Conservation (phyloP, 37 sponge, comb jelly and placozoan genomes). For the Chondrilla cf. caribensis region DNA sequence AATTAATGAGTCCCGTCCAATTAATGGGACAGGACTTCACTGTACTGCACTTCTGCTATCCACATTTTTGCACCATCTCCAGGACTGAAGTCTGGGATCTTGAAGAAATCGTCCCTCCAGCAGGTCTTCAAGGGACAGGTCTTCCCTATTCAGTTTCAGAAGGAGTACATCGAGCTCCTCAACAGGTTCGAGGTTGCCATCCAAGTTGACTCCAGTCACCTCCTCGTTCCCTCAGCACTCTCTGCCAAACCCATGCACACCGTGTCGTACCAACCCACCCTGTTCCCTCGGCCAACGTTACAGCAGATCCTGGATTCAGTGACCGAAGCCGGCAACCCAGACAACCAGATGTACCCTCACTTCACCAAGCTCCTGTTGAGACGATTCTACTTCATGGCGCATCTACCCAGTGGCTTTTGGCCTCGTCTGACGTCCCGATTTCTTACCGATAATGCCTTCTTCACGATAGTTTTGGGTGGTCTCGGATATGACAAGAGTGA, state of each 20-base stretch:
- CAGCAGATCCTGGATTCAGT: slow-evolving; percentile 12
- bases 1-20: neutral
- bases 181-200: slow-evolving; percentile 90
- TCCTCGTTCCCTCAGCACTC: slow-evolving; percentile 87
- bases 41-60: no score
- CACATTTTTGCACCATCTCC: no score
- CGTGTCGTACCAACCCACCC: slow-evolving; percentile 49
- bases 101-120: slow-evolving; percentile 59
- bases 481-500: slow-evolving; percentile 40
- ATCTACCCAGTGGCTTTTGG: slow-evolving; percentile 94
- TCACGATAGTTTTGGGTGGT: slow-evolving; percentile 32
- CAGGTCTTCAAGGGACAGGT: slow-evolving; percentile 81
- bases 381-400: slow-evolving; percentile 88
- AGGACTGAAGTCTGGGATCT: slow-evolving; percentile 82
- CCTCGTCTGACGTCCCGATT: slow-evolving; percentile 82
- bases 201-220: slow-evolving; percentile 48
- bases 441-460: slow-evolving; percentile 46
- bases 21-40: neutral
- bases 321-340: neutral
- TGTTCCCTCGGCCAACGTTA: slow-evolving; percentile 72
- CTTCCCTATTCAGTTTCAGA: slow-evolving; percentile 62
- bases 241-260: slow-evolving; percentile 61
- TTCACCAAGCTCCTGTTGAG: slow-evolving; percentile 67
- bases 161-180: slow-evolving; percentile 84
- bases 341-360: neutral